Conservation (phyloP, 2,797 vertebrate species). For the Sebastes matsubarae region DNA sequence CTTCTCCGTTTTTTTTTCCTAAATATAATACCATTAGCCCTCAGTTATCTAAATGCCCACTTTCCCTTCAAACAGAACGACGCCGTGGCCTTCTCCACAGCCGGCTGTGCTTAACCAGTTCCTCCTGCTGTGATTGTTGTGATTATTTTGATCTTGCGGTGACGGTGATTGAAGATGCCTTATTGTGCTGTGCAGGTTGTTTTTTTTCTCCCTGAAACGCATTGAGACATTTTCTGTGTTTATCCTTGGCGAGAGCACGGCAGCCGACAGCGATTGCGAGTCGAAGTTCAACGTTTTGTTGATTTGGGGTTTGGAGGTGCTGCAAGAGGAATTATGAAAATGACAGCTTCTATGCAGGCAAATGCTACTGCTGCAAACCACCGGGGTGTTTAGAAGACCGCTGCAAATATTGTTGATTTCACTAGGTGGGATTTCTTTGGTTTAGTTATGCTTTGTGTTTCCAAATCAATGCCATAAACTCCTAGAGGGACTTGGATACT, state of each 20-base stretch:
- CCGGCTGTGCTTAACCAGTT: background rate
- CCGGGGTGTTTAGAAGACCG: background rate
- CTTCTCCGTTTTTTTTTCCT: background rate
- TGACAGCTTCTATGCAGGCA: background rate
- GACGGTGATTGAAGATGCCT: background rate
- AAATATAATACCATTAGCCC: background rate
- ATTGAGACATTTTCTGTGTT: background rate
- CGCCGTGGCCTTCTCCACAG: constrained; percentile 11
- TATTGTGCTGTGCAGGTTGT: background rate
- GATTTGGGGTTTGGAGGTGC: background rate
- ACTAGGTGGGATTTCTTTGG: background rate
- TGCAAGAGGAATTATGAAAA: background rate
- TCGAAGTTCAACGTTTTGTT: background rate
- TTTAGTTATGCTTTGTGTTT: background rate
- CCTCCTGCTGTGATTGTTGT: constrained; percentile 1
- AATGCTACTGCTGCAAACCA: background rate
- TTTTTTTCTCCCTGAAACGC: background rate
- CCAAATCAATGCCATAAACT: background rate
- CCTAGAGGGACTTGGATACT: background rate
- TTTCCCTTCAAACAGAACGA: background rate
- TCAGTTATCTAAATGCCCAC: background rate
- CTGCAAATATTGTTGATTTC: background rate
- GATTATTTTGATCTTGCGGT: background rate
- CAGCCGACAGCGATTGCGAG: background rate
- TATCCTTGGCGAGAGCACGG: background rate